These are phyloP conservation scores for Imbricaverruca yamaguchii DNA, from an alignment of 2,888 invertebrate species.

Conservation along the genomic window DNA sequence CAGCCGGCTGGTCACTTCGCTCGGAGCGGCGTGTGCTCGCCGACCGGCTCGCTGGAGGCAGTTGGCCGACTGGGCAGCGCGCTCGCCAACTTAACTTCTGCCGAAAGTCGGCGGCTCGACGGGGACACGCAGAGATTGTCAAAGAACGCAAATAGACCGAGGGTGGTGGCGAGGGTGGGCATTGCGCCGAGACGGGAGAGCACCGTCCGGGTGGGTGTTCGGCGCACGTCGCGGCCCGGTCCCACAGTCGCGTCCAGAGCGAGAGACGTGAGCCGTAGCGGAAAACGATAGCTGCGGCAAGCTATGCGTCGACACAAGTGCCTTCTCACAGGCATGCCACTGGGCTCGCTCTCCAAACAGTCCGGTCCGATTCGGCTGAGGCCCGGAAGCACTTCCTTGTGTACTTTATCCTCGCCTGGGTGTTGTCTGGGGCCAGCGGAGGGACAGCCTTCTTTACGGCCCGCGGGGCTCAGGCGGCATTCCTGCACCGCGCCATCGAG, in stretches of 20 bases:
- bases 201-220: no score
- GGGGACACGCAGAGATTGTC: conserved; percentile 15
- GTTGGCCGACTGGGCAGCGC: neutral
- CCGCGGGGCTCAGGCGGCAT: neutral
- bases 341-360: no score
- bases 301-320: no score
- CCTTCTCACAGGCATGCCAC: no score
- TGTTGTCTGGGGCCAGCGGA: neutral
- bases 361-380: no score
- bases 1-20: neutral
- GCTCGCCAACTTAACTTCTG: neutral
- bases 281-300: no score
- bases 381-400: no score
- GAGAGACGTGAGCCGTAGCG: no score
- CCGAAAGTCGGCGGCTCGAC: neutral
- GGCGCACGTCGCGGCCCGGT: no score
- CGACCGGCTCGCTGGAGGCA: neutral
- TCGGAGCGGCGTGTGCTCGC: neutral
- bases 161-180: neutral
- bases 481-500: neutral
- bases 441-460: neutral
- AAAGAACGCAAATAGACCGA: conserved; percentile 6
- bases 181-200: neutral
- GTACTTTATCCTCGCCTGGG: no score
- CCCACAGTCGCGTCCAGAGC: no score